Evolutionary conservation across 2,113 vertebrate species (phyloP), one percentile per base, ranked within the genome.

Genomic region (Peromyscus maniculatus): DNA sequence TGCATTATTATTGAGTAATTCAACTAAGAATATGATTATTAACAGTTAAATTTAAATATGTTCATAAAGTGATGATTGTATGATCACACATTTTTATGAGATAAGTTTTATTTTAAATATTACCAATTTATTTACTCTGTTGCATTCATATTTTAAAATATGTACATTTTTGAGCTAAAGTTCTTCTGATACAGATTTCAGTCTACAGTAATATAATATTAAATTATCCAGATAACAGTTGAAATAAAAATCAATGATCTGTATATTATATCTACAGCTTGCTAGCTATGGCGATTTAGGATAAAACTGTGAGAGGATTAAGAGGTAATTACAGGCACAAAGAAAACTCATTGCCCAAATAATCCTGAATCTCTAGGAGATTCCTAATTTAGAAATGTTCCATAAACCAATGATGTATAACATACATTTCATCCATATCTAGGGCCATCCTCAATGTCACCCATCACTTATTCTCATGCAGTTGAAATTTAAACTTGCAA

Each of bases 181-280:
- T 12, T 74, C 57, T 84, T 89, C 16, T 59, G 17, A 80, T 80
- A 93, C 39, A 87, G 43, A 87, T 75, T 93, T 69, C 57, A 87
- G 19, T 83, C 33, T 71, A 24, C 2, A 83, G 49, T 83, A 26
- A 71, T 28, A 75, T 57, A 66, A 93, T 43, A 62, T 91, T 77
- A 95, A 52, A 75, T 93, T 91, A 71, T 83, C 2, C 3, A 59
- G 24, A 59, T 74, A 91, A 75, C 3, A 5, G 24, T 7, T 80
- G 4, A 80, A 87, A 93, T 95, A 78, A 93, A 94, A 94, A 74
- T 67, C 74, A 95, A 13, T 17, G 46, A 74, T 95, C 79, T 89
- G 57, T n/a, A 39, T 92, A 31, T 31, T 88, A 89, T 74, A 83
- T 69, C n/a, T 74, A 57, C 5, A 74, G 67, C 33, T 80, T 72